These are phyloP conservation scores for Pristiophorus japonicus DNA, from an alignment of 2,113 vertebrate species.

Conservation along the genomic window DNA sequence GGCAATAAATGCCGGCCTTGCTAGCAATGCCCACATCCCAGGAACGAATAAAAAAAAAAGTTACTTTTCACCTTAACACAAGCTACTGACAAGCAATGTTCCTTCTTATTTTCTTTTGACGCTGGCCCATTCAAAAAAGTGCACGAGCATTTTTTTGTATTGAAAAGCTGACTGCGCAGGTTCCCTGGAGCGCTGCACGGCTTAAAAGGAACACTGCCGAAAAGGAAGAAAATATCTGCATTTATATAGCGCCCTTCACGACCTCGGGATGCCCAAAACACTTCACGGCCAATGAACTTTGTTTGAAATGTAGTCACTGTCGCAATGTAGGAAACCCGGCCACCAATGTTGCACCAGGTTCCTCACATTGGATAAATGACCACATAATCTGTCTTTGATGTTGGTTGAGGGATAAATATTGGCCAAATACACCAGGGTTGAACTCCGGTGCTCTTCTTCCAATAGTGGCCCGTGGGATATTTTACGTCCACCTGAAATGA, in stretches of 20 bases:
- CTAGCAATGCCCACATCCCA: no score
- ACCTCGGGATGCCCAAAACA: neutral
- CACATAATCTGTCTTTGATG: neutral
- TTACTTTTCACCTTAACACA: neutral
- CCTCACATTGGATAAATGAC: neutral
- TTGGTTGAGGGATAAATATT: neutral
- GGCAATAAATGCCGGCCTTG: no score
- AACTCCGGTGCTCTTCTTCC: neutral
- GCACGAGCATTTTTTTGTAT: no score
- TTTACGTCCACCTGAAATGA: neutral
- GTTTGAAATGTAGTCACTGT: neutral
- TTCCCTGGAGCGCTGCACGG: no score
- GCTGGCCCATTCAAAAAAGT: no score
- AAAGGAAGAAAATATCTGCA: neutral
- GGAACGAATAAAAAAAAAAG: no score
- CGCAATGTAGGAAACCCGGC: neutral
- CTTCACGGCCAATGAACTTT: neutral
- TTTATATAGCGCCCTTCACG: neutral
- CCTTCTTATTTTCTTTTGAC: no score
- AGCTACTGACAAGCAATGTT: no score
- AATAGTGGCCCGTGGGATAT: neutral
- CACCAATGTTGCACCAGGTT: neutral
- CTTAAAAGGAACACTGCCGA: no score
- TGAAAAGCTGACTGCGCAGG: no score
- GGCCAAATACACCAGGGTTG: neutral